Percentiles rank a stretch among this genome's conserved stretches.
Evolutionary conservation across 2,797 vertebrate genomes (phyloP).

Genomic region (Sebastes iracundus): DNA sequence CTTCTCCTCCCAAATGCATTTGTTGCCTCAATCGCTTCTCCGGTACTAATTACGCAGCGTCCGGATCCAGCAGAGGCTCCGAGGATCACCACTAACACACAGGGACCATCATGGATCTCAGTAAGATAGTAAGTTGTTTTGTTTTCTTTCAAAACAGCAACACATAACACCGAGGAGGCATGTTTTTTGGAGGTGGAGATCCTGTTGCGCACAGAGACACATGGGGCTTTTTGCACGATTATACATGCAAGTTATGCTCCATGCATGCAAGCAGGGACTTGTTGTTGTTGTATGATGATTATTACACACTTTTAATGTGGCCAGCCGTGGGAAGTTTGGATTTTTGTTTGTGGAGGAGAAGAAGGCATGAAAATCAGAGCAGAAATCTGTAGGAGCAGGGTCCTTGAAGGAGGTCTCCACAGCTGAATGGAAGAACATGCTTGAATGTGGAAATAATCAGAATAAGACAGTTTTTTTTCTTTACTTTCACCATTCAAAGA

Average conservation of each 20-base stretch:
- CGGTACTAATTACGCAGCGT: constrained; percentile 57
- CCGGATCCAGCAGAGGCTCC: constrained; percentile 40
- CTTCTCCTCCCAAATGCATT: constrained; percentile 62
- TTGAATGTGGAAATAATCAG: too few relatives aligned
- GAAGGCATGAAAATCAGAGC: neutral
- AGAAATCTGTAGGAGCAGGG: too few relatives aligned
- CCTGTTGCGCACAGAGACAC: neutral
- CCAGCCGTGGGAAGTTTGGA: constrained; percentile 46
- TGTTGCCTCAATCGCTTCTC: constrained; percentile 60
- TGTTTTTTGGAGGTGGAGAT: constrained; percentile 19
- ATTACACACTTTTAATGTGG: constrained; percentile 8
- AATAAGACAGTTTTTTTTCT: too few relatives aligned
- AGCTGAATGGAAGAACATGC: too few relatives aligned
- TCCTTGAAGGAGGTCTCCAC: too few relatives aligned
- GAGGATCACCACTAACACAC: constrained; percentile 6
- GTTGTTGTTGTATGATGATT: constrained; percentile 43
- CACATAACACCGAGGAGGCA: neutral
- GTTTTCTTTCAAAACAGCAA: neutral
- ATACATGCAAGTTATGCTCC: constrained; percentile 34
- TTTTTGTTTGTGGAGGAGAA: constrained; percentile 9
- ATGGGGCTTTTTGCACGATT: constrained; percentile 23
- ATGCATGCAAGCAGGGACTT: constrained; percentile 37
- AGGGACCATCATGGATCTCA: constrained; percentile 78
- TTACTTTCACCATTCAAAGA: too few relatives aligned
- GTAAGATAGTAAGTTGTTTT: constrained; percentile 83